A percentile compares a stretch with the other conserved stretches of the same genome.
These are phyloP conservation scores for Gryon sp. DNA, from an alignment of 1,140 invertebrate genomes.

Conservation along the genomic window DNA sequence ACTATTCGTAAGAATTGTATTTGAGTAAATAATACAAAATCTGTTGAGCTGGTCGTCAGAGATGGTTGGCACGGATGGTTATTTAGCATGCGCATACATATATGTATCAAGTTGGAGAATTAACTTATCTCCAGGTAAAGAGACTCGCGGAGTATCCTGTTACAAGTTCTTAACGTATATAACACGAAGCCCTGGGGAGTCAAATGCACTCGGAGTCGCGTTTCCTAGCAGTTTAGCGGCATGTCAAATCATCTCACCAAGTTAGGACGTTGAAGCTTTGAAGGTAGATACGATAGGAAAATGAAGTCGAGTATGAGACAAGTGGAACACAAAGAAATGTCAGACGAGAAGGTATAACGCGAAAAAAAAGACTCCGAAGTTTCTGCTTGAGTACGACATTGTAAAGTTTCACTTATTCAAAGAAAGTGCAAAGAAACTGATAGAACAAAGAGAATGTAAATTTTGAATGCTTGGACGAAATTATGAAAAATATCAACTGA, in stretches of 20 bases:
- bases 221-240: slow-evolving; percentile 58
- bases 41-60: slow-evolving; percentile 7
- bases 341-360: not conserved
- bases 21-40: slow-evolving; percentile 49
- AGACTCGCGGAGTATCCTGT: slow-evolving; percentile 59
- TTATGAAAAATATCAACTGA: too few species aligned
- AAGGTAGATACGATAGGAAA: slow-evolving; percentile 5
- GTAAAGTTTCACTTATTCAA: not conserved
- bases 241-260: slow-evolving; percentile 55
- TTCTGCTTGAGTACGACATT: slow-evolving; percentile 2
- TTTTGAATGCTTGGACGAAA: too few species aligned
- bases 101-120: slow-evolving; percentile 58
- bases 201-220: slow-evolving; percentile 54
- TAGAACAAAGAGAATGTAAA: not conserved
- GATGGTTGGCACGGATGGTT: slow-evolving; percentile 2
- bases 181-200: slow-evolving; percentile 54
- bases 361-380: slow-evolving; percentile 1
- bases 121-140: slow-evolving; percentile 55
- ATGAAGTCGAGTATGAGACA: slow-evolving; percentile 17
- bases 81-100: slow-evolving; percentile 37
- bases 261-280: slow-evolving; percentile 37
- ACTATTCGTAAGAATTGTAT: slow-evolving; percentile 11
- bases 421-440: too few species aligned
- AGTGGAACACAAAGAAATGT: slow-evolving; percentile 39
- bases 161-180: slow-evolving; percentile 60